phyloP scores from a whole-genome alignment of 2,797 vertebrate genomes.

The Argya squamiceps region DNA sequence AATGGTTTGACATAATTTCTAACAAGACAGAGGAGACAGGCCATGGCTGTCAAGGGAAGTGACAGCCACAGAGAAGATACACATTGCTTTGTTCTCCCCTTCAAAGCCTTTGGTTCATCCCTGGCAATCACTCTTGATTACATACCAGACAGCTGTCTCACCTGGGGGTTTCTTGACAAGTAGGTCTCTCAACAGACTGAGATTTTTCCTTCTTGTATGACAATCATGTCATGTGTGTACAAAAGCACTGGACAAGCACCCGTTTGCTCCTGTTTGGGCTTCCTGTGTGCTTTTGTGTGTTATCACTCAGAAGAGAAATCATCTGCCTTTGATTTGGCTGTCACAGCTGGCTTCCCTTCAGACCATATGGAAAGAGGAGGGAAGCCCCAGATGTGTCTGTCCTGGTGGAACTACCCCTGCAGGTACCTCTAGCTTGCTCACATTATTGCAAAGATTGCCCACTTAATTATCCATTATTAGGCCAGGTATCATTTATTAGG shows the following conservation, averaged over 20 bases:
- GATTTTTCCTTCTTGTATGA: not conserved
- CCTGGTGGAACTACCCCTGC: not conserved
- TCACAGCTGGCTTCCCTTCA: not conserved
- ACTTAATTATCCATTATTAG: not conserved
- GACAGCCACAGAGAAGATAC: not conserved
- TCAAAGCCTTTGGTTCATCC: constrained; percentile 5
- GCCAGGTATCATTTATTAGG: not conserved
- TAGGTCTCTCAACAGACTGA: not conserved
- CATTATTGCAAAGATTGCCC: not conserved
- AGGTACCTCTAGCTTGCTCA: not conserved
- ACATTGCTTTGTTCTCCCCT: not conserved
- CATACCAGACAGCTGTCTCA: not conserved
- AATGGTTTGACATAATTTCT: not conserved
- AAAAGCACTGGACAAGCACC: not conserved
- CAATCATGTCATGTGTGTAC: not conserved
- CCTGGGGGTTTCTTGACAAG: not conserved
- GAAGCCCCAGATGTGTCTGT: not conserved
- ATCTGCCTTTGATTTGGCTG: not conserved
- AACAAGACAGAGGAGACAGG: not conserved
- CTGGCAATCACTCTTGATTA: not conserved
- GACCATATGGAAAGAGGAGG: not conserved
- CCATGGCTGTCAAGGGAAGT: not conserved
- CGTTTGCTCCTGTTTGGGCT: not conserved
- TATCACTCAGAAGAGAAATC: not conserved
- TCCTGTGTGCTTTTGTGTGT: not conserved